phyloP scores from a whole-genome alignment of 2,888 invertebrate species.

The Cristatella mucedo region DNA sequence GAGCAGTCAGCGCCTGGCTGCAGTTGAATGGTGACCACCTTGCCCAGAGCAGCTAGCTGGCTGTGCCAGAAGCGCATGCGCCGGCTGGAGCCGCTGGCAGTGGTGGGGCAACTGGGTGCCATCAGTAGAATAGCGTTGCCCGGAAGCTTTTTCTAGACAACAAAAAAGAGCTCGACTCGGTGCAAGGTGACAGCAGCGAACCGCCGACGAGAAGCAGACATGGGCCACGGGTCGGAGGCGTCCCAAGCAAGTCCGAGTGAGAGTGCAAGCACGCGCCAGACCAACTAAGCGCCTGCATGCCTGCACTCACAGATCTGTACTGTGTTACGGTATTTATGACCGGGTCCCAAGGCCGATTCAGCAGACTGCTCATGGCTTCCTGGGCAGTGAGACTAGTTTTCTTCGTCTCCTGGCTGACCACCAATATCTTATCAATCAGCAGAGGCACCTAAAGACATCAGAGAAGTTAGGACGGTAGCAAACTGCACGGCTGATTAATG shows the following conservation, averaged over 20 bases:
- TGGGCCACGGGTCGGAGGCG: too few species aligned
- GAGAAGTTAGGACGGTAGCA: too few species aligned
- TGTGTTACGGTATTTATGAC: conserved; percentile 45
- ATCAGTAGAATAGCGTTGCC: conserved; percentile 43
- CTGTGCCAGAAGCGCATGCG: conserved; percentile 55
- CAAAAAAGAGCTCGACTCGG: too few species aligned
- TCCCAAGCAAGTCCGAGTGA: too few species aligned
- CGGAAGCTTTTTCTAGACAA: conserved; percentile 48
- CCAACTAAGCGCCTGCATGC: too few species aligned
- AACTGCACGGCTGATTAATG: too few species aligned
- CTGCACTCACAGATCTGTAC: conserved; percentile 48
- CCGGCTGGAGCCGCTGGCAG: conserved; percentile 26
- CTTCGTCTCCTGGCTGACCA: conserved; percentile 14
- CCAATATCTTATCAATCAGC: conserved; percentile 57
- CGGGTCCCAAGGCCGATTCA: conserved; percentile 61
- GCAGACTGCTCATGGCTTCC: conserved; percentile 50
- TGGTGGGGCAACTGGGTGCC: conserved; percentile 34
- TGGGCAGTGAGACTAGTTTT: conserved; percentile 39
- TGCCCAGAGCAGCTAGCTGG: conserved; percentile 51
- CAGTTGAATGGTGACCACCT: conserved; percentile 44
- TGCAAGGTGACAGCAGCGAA: too few species aligned
- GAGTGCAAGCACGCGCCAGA: too few species aligned
- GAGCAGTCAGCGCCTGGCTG: conserved; percentile 22
- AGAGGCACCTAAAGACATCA: conserved; percentile 45
- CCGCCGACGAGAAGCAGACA: too few species aligned